phyloP scores from a whole-genome alignment of 2,888 invertebrate genomes.

The Chaitophorus viminalis region DNA sequence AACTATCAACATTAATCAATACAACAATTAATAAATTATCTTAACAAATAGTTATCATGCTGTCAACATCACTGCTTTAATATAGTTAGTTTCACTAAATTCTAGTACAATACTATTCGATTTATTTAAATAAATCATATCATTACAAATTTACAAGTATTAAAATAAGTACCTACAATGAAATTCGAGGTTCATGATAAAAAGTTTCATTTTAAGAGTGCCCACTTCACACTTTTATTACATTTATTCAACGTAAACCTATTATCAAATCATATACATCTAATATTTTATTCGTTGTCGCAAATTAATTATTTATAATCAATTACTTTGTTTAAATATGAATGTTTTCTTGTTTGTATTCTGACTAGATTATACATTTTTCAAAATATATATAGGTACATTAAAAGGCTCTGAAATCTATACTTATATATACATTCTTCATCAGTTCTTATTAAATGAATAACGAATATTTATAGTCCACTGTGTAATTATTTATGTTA shows the following conservation, averaged over 20 bases:
- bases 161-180: neutral
- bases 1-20: no score
- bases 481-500: no score
- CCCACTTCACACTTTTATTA: neutral
- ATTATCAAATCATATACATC: no score
- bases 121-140: neutral
- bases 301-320: no score
- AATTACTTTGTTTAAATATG: no score
- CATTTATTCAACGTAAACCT: neutral
- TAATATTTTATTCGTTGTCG: neutral
- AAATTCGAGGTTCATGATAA: conserved; percentile 20
- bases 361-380: no score
- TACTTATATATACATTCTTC: no score
- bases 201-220: neutral
- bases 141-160: neutral
- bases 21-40: neutral
- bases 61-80: neutral
- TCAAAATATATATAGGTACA: no score
- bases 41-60: neutral
- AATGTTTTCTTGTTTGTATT: no score
- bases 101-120: neutral
- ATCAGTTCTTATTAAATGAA: no score
- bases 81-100: neutral
- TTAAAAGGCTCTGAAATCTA: no score
- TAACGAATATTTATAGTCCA: no score